Conservation (phyloP, 2,888 invertebrate genomes). For the Macrophya annulata region DNA sequence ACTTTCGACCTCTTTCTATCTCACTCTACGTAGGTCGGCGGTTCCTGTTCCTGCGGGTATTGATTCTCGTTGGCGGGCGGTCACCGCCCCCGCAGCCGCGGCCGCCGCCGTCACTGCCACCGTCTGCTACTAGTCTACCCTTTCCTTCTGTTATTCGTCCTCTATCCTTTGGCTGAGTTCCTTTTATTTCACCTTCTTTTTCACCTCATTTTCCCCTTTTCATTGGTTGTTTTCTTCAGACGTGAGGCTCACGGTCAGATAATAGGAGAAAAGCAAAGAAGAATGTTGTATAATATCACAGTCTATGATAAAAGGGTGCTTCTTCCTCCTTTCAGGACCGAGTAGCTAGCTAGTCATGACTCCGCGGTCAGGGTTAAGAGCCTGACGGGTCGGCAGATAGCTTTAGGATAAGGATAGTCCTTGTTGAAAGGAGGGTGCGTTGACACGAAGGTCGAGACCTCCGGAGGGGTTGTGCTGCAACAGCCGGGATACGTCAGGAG, state of each 20-base stretch:
- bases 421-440: conserved; percentile 51
- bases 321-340: conserved; percentile 8
- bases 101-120: conserved; percentile 41
- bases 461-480: conserved; percentile 24
- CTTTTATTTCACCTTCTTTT: background rate
- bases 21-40: conserved; percentile 70
- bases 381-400: conserved; percentile 26
- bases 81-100: conserved; percentile 78
- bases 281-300: conserved; percentile 15
- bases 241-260: background rate
- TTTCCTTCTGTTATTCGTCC: conserved; percentile 64
- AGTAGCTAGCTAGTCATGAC: background rate
- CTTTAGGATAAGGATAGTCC: conserved; percentile 36
- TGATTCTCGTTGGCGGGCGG: conserved; percentile 79
- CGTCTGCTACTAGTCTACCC: conserved; percentile 78
- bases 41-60: conserved; percentile 80
- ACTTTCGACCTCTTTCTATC: conserved; percentile 41
- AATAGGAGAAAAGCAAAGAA: conserved; percentile 14
- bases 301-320: background rate
- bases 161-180: conserved; percentile 10
- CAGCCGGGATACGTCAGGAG: background rate
- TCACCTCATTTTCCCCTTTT: background rate
- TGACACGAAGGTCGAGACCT: conserved; percentile 52
- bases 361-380: conserved; percentile 48
- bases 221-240: background rate